Evolutionary conservation across 2,888 invertebrate species (phyloP).

Genomic region (Prosapia bicincta): DNA sequence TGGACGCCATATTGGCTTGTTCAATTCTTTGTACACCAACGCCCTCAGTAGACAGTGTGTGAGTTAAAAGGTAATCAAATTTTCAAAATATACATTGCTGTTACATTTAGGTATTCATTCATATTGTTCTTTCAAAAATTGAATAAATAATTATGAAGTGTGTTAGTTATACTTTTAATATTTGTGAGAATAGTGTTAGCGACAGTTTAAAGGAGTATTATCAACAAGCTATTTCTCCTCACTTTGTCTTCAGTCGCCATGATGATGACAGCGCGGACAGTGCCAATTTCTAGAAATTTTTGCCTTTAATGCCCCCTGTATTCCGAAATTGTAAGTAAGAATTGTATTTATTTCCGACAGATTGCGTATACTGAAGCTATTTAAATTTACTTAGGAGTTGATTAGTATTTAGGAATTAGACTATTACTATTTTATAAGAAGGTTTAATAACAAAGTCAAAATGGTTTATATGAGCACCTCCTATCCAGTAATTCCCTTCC

Average conservation of each 20-base stretch:
- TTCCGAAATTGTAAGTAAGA: slow-evolving; percentile 43
- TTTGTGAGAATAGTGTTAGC: background rate
- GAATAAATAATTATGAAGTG: background rate
- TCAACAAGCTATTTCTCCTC: background rate
- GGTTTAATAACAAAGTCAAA: background rate
- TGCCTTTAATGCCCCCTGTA: slow-evolving; percentile 63
- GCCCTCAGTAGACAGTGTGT: slow-evolving; percentile 33
- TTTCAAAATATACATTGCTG: background rate
- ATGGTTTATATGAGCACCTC: background rate
- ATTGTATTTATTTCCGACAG: slow-evolving; percentile 40
- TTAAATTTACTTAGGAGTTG: slow-evolving; percentile 7
- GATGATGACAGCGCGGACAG: slow-evolving; percentile 64
- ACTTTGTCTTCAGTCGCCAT: slow-evolving; percentile 27
- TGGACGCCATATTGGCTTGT: slow-evolving; percentile 21
- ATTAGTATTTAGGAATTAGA: too few relatives aligned
- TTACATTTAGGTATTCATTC: background rate
- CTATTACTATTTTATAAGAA: background rate
- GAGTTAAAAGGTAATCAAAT: slow-evolving; percentile 24
- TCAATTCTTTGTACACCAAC: slow-evolving; percentile 27
- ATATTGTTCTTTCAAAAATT: background rate
- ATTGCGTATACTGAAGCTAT: slow-evolving; percentile 36
- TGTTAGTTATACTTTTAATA: background rate
- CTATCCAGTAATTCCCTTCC: background rate
- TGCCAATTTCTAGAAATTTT: slow-evolving; percentile 65
- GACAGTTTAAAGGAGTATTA: background rate